Conservation (phyloP, 1,140 invertebrate genomes). For the Drosophila nannoptera region DNA sequence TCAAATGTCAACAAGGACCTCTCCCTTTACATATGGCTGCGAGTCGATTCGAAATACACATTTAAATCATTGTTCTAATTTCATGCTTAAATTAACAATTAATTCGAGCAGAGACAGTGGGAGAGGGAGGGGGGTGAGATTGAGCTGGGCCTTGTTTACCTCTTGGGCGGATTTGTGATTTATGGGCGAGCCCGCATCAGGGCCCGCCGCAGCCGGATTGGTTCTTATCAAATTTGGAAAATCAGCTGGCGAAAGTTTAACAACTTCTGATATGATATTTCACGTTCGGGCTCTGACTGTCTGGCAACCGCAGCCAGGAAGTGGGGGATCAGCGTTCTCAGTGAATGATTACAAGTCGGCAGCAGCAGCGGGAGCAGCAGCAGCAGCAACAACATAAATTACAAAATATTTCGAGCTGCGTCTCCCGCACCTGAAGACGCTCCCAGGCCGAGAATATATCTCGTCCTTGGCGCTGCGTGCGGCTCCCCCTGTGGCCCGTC, state of each 20-base stretch:
- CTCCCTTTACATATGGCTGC: slow-evolving; percentile 43
- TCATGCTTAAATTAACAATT: slow-evolving; percentile 72
- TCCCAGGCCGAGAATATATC: slow-evolving; percentile 7
- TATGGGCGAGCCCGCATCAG: neutral
- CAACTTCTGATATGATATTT: slow-evolving; percentile 48
- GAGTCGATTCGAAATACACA: slow-evolving; percentile 34
- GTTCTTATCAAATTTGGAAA: slow-evolving; percentile 47
- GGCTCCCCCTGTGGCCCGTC: slow-evolving; percentile 55
- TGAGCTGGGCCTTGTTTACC: slow-evolving; percentile 22
- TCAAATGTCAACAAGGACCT: too few species aligned
- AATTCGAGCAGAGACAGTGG: slow-evolving; percentile 35
- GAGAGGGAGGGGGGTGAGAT: neutral
- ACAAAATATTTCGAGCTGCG: slow-evolving; percentile 63
- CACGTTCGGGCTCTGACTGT: neutral
- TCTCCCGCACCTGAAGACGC: slow-evolving; percentile 25
- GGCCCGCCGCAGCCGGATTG: slow-evolving; percentile 1
- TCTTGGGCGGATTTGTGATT: slow-evolving; percentile 28
- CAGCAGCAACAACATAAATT: slow-evolving; percentile 33
- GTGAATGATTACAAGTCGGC: slow-evolving; percentile 44
- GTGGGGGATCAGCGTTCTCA: slow-evolving; percentile 1
- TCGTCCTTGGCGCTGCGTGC: slow-evolving; percentile 32
- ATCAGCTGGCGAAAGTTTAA: slow-evolving; percentile 54
- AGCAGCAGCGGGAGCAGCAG: slow-evolving; percentile 10
- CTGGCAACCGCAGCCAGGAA: neutral
- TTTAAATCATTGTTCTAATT: slow-evolving; percentile 75